phyloP scores from a whole-genome alignment of 2,888 invertebrate species.

The Tryphoninae sp. region DNA sequence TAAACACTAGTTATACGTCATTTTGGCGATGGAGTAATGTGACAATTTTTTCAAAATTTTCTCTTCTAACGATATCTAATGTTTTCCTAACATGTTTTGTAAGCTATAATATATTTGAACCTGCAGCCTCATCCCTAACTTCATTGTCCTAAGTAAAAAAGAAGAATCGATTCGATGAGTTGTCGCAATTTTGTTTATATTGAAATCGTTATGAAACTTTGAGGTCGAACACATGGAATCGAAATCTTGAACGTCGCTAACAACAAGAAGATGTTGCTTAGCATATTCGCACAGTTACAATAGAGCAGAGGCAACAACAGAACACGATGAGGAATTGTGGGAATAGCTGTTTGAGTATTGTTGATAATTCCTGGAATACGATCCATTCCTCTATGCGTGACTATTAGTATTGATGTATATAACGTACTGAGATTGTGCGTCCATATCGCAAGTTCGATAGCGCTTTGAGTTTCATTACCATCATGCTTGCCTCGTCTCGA shows the following conservation, averaged over 20 bases:
- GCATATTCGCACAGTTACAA: not conserved
- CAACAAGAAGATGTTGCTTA: not conserved
- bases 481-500: constrained; percentile 38
- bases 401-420: constrained; percentile 5
- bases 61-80: too few species aligned
- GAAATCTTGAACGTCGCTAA: not conserved
- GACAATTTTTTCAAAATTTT: too few species aligned
- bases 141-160: too few species aligned
- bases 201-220: not conserved
- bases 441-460: constrained; percentile 1
- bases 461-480: constrained; percentile 23
- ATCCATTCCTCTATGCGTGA: not conserved
- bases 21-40: not conserved
- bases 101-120: too few species aligned
- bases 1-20: not conserved
- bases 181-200: too few species aligned
- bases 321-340: not conserved
- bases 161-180: too few species aligned
- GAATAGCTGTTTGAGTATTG: not conserved
- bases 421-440: not conserved
- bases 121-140: too few species aligned
- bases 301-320: not conserved
- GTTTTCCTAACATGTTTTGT: too few species aligned
- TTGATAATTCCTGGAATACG: not conserved
- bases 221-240: not conserved